Conservation (phyloP, 2,113 vertebrate species). For the Apteryx mantelli region DNA sequence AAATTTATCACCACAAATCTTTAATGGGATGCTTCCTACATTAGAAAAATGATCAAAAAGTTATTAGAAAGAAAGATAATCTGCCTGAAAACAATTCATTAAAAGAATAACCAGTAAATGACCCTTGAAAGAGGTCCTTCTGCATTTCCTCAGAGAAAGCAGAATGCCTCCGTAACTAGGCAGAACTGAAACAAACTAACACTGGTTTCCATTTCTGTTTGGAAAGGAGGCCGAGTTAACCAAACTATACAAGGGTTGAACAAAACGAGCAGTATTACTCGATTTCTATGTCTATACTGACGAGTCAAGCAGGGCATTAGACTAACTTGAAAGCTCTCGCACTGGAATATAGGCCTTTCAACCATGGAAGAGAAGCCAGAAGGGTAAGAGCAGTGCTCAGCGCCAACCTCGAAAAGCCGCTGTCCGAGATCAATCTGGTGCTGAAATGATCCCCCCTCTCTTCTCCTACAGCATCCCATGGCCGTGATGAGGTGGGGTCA, state of each 20-base stretch:
- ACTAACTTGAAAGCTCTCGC: not conserved
- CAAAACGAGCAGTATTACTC: not conserved
- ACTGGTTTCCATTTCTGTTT: not conserved
- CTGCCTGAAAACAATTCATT: not conserved
- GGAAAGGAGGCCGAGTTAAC: not conserved
- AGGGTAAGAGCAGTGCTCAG: not conserved
- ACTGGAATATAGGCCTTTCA: not conserved
- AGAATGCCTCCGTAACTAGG: not conserved
- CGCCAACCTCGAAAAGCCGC: not conserved
- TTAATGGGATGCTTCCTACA: constrained; percentile 15
- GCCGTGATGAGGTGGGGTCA: not conserved
- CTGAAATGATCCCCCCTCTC: not conserved
- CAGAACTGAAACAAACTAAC: not conserved
- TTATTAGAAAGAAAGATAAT: not conserved
- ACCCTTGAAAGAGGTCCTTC: constrained; percentile 1
- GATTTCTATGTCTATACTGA: fast-evolving
- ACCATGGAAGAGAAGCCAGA: not conserved
- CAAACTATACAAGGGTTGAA: not conserved
- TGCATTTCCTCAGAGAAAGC: not conserved
- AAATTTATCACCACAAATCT: not conserved
- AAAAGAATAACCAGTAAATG: constrained; percentile 33
- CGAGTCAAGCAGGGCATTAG: not conserved
- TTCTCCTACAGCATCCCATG: not conserved
- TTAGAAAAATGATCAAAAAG: not conserved
- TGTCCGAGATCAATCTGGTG: not conserved